Evolutionary conservation across 1,140 invertebrate genomes (phyloP).

Genomic region (Caerostris extrusa): DNA sequence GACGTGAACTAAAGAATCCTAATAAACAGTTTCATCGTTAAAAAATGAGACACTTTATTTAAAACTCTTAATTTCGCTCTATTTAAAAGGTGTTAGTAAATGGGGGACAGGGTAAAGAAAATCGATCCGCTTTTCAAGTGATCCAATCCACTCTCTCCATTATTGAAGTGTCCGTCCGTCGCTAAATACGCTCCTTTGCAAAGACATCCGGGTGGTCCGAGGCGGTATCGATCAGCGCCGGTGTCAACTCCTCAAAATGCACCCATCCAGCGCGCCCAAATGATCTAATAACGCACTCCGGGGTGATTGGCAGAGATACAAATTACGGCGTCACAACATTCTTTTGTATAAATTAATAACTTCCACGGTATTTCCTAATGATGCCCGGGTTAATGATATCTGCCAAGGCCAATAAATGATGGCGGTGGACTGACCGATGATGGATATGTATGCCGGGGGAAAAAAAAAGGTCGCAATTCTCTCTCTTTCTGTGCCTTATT

Average conservation of each 20-base stretch:
- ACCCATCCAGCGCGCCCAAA: conserved; percentile 2
- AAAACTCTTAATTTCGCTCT: too few species aligned
- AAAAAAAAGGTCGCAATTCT: neutral
- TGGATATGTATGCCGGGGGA: conserved; percentile 64
- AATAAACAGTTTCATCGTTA: too few species aligned
- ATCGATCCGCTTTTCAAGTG: neutral
- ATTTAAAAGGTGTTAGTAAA: neutral
- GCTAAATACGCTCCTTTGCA: neutral
- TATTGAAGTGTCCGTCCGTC: neutral
- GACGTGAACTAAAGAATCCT: too few species aligned
- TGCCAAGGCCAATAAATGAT: conserved; percentile 77
- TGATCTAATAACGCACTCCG: conserved; percentile 59
- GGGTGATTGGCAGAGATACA: conserved; percentile 71
- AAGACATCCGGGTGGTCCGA: conserved; percentile 2
- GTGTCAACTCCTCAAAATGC: conserved; percentile 41
- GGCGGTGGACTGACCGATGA: conserved; percentile 73
- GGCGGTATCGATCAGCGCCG: neutral
- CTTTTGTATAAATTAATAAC: conserved; percentile 78
- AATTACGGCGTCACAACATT: conserved; percentile 73
- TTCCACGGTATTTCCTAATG: conserved; percentile 74
- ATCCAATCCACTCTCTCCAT: neutral
- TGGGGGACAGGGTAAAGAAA: neutral
- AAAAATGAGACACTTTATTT: too few species aligned
- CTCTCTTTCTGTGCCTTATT: neutral
- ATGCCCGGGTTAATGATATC: conserved; percentile 71